phyloP scores from a whole-genome alignment of 1,140 invertebrate genomes.

The Lucilia cuprina region DNA sequence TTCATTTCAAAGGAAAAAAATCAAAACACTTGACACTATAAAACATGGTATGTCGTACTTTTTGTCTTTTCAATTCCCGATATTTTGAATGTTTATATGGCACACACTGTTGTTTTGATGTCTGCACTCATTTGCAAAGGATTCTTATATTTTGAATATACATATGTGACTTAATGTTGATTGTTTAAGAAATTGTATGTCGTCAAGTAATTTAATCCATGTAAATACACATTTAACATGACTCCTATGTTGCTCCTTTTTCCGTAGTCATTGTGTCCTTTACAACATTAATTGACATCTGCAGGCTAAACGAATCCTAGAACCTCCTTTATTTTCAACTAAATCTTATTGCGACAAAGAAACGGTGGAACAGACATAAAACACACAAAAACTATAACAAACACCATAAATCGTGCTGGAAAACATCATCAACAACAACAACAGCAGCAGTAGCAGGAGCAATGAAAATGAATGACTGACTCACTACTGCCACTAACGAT shows the following conservation, averaged over 20 bases:
- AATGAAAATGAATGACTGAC: neutral
- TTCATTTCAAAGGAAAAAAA: neutral
- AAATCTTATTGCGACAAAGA: too few species aligned
- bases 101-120: too few species aligned
- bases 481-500: constrained; percentile 2
- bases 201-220: constrained; percentile 14
- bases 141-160: neutral
- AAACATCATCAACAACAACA: neutral
- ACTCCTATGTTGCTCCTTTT: neutral
- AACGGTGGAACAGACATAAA: neutral
- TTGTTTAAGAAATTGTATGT: neutral
- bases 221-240: constrained; percentile 21
- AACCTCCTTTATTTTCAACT: neutral
- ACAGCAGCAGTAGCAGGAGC: too few species aligned
- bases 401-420: neutral
- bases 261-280: neutral
- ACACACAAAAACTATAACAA: neutral
- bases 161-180: neutral
- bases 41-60: neutral
- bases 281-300: neutral
- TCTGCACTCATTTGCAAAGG: too few species aligned
- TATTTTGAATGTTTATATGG: neutral
- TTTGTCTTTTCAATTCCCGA: neutral
- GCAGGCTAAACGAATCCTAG: neutral
- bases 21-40: neutral